Evolutionary conservation across 2,113 vertebrate species (phyloP), one percentile per base, ranked within the genome.

Genomic region (Panthera uncia): DNA sequence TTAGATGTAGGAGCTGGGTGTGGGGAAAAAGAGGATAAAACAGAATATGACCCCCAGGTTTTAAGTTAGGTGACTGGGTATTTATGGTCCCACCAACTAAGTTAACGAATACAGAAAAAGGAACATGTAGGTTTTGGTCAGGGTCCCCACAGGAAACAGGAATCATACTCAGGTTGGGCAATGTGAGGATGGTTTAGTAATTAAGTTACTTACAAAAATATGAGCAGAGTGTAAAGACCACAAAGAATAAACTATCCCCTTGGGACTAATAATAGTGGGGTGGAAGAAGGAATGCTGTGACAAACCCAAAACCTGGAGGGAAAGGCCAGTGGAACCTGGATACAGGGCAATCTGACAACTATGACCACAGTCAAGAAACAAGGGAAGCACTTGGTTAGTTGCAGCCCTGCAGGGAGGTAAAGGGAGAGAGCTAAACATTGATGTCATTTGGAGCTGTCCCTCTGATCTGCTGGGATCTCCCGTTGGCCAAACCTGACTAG

Each of bases 151-250:
- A 55, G n/a, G 50, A 91, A 97, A 82, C 1, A 93, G n/a, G n/a
- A 95, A 83, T 76, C 21, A 71, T 41, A 45, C 50, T 91, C 52
- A 95, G 19, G 19, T n/a, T 65, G 50, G 33, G 38, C 48, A 82
- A 50, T 31, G 74, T 96, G 90, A 83, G 21, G 86, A 96, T n/a
- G 76, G 18, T 63, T 91, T 92, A 95, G 66, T 66, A 91, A 36
- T 55, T 73, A 50, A 65, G 38, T 83, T 73, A 65, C 71, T 93
- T 83, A 73, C 7, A 71, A 93, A 93, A 19, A 79, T 12, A 1
- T 29, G 63, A 4, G 45, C 36, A 91, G 52, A 12, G 33, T 19
- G 41, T 85, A 81, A 84, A 73, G 52, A 80, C 7, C 23, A 71
- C 27, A 29, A 81, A 5, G 52, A 71, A 45, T 93, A 88, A 91